These are phyloP conservation scores for Epinotia ramella DNA, from an alignment of 2,888 invertebrate genomes.

Conservation along the genomic window DNA sequence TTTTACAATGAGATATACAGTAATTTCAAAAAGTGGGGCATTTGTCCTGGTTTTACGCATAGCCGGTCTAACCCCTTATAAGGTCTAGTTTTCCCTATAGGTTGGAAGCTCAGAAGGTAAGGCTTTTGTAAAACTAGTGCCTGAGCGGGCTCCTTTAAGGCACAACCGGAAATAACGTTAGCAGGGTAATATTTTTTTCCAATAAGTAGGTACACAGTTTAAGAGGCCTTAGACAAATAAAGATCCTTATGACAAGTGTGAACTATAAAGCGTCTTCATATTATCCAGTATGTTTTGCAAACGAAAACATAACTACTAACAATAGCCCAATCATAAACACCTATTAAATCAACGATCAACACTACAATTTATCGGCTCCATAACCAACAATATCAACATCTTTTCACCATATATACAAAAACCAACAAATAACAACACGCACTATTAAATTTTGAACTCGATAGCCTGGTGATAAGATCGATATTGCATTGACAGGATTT, in stretches of 20 bases:
- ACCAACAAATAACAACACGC: background rate
- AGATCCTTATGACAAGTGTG: background rate
- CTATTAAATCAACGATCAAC: constrained; percentile 36
- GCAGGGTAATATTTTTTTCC: too few species aligned
- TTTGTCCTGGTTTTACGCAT: too few species aligned
- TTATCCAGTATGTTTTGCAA: background rate
- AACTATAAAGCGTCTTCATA: background rate
- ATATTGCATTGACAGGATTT: constrained; percentile 11
- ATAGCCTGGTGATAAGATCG: background rate
- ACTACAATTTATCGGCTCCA: constrained; percentile 39
- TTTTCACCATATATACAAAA: constrained; percentile 3
- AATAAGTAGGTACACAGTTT: too few species aligned
- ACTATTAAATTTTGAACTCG: background rate
- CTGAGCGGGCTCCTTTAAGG: too few species aligned
- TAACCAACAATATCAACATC: constrained; percentile 43
- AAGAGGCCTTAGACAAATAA: too few species aligned
- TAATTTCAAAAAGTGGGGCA: too few species aligned
- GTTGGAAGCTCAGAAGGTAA: too few species aligned
- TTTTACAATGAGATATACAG: too few species aligned
- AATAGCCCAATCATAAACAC: constrained; percentile 33
- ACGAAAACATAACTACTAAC: constrained; percentile 8
- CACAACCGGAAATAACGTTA: too few species aligned
- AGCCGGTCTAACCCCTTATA: too few species aligned
- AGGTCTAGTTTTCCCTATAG: too few species aligned
- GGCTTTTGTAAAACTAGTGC: too few species aligned